Conservation (phyloP, 2,888 invertebrate genomes). For the Amphipoea lucens region DNA sequence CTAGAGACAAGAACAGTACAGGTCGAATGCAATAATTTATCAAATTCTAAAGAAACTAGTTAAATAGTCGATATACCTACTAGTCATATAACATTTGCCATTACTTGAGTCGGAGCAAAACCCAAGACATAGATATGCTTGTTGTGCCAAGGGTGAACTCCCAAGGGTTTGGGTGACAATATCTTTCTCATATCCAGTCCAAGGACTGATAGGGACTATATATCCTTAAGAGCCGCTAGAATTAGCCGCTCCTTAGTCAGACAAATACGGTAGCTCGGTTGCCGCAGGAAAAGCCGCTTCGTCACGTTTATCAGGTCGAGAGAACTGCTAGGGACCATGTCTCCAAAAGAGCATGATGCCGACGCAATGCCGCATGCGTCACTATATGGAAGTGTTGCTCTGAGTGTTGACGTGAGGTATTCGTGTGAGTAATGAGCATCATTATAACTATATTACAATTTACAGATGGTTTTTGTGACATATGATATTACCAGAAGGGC, state of each 20-base stretch:
- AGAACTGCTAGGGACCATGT: not conserved
- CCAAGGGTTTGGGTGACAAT: not conserved
- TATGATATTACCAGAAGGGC: not conserved
- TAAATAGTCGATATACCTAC: too few species aligned
- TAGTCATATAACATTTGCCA: too few species aligned
- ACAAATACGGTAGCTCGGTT: too few species aligned
- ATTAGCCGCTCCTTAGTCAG: too few species aligned
- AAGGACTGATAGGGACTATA: not conserved
- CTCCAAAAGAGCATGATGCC: not conserved
- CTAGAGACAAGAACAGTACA: too few species aligned
- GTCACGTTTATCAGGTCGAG: not conserved
- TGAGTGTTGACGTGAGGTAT: not conserved
- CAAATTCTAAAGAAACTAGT: too few species aligned
- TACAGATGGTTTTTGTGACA: not conserved
- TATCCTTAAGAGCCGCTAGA: too few species aligned
- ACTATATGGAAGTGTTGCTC: not conserved
- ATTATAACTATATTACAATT: too few species aligned
- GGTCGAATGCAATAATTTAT: too few species aligned
- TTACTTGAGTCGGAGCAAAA: too few species aligned
- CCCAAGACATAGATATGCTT: not conserved
- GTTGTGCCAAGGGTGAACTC: not conserved
- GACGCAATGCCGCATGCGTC: not conserved
- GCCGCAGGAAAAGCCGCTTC: not conserved
- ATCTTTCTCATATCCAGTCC: not conserved
- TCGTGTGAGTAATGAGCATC: not conserved